These are phyloP conservation scores for Trichonephila inaurata DNA, from an alignment of 1,140 invertebrate genomes.

Conservation along the genomic window DNA sequence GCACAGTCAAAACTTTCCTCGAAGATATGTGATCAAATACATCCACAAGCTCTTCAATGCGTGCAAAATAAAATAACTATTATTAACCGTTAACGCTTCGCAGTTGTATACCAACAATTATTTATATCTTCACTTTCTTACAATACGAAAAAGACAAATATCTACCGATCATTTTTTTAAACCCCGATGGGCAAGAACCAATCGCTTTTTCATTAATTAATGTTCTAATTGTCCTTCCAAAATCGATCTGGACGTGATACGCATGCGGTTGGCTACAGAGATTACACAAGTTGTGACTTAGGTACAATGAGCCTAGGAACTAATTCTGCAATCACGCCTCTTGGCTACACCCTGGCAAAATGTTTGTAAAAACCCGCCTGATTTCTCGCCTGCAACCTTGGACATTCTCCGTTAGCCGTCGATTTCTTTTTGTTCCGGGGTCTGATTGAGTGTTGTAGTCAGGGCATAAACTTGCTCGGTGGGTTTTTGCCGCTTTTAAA, in stretches of 20 bases:
- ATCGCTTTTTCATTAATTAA: slow-evolving; percentile 18
- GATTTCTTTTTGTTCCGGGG: background rate
- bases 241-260: background rate
- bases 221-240: background rate
- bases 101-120: background rate
- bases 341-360: background rate
- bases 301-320: background rate
- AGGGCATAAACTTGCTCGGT: background rate
- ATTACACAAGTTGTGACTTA: background rate
- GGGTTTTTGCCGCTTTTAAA: too few relatives aligned
- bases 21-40: too few relatives aligned
- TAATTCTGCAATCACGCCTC: slow-evolving; percentile 25
- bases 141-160: background rate
- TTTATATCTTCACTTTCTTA: background rate
- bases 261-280: background rate
- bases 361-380: background rate
- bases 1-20: too few relatives aligned
- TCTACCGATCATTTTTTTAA: background rate
- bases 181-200: background rate
- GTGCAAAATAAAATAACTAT: background rate
- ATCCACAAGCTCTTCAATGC: too few relatives aligned
- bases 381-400: background rate
- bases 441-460: background rate
- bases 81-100: background rate
- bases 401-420: background rate